Evolutionary conservation across 1,140 invertebrate species (phyloP).

Genomic region (Ceratina australensis): DNA sequence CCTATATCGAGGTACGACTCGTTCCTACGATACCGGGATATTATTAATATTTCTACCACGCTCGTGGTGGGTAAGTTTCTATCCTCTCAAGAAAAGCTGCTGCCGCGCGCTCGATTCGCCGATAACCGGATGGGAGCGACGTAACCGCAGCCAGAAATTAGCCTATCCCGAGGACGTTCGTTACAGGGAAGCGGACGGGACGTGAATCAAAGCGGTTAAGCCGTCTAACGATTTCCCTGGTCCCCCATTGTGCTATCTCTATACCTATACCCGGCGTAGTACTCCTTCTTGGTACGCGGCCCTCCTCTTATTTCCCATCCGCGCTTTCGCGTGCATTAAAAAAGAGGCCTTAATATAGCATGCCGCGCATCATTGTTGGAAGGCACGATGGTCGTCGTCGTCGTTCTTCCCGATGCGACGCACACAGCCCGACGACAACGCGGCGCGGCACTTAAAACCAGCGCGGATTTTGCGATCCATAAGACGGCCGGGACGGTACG

Average conservation of each 20-base stretch:
- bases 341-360: conserved; percentile 24
- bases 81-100: too few species aligned
- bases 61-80: too few species aligned
- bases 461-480: conserved; percentile 32
- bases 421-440: background rate
- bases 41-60: too few species aligned
- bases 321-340: conserved; percentile 38
- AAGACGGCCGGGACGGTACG: conserved; percentile 10
- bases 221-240: conserved; percentile 38
- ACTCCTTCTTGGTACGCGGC: conserved; percentile 31
- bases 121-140: conserved; percentile 17
- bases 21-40: background rate
- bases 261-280: too few species aligned
- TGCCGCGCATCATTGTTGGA: conserved; percentile 24
- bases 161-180: conserved; percentile 39
- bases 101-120: conserved; percentile 2
- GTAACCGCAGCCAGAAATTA: conserved; percentile 34
- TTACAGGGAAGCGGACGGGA: background rate
- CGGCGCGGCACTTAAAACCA: conserved; percentile 4
- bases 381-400: too few species aligned
- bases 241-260: conserved; percentile 24
- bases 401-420: background rate
- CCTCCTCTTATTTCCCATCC: conserved; percentile 21
- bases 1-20: too few species aligned
- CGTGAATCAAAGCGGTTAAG: conserved; percentile 42